Evolutionary conservation across 2,797 vertebrate genomes (phyloP), one percentile per base, ranked within the genome.

Genomic region (Lophius americanus): DNA sequence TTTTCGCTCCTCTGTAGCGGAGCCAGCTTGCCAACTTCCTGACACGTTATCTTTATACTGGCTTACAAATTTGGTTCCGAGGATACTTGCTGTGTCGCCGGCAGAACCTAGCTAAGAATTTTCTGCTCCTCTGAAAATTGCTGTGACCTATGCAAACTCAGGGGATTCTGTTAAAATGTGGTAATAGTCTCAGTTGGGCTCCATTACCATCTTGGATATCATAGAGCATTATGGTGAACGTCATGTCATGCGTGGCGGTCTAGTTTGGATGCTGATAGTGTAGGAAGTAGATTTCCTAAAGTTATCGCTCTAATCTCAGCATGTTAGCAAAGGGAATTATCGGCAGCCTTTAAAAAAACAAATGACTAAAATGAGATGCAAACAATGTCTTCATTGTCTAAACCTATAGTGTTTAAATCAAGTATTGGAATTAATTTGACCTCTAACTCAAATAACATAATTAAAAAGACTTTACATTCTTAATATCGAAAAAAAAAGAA

Each of bases 1-100:
- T 48, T 3, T 65, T 69, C 67, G 67, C 35, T 39, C 36, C 10
- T 71, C 5, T 79, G 58, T 75, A 67, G 68, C 59, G 14, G 38
- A 75, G 53, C 74, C 78, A 70, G 36, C 63, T 52, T 60, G 47
- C 13, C 46, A 50, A 51, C 49, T 55, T 44, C 36, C 56, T 23
- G 43, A 14, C 10, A 7, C 52, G 3, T 73, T 76, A 64, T 70
- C 12, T 70, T 65, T 58, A 38, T 36, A 49, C 64, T 79, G 43
- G 42, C 55, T 59, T 74, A 6, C 13, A 56, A 10, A 58, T 3
- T 0, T 48, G 10, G 37, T 64, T 66, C 35, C 42, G 44, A 73
- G 64, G 60, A 62, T 36, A 9, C 51, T 48, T 42, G 13, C 36
- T 60, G 5, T 64, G 46, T 55, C 49, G 37, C 56, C 61, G 82